Conservation (phyloP, 2,888 invertebrate species). For the Xylocampa areola region DNA sequence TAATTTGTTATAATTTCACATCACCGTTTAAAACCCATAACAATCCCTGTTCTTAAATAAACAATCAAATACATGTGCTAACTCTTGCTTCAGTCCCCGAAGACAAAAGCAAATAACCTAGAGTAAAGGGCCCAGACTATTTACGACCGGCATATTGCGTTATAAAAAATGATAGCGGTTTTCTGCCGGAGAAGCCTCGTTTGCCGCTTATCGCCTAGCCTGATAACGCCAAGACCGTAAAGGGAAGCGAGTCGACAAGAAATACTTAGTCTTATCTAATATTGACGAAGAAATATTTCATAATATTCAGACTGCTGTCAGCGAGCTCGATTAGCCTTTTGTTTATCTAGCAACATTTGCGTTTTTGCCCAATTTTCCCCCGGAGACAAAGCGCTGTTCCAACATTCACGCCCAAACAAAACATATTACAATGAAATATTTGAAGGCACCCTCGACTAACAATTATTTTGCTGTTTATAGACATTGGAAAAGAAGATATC, state of each 20-base stretch:
- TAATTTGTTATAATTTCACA: conserved; percentile 24
- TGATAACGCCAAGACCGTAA: conserved; percentile 76
- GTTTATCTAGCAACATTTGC: conserved; percentile 59
- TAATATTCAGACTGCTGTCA: conserved; percentile 64
- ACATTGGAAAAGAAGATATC: neutral
- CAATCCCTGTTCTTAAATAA: conserved; percentile 52
- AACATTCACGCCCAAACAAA: conserved; percentile 25
- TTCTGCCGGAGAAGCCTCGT: conserved; percentile 74
- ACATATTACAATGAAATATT: conserved; percentile 36
- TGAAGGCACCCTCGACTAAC: conserved; percentile 9
- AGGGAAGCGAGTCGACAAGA: conserved; percentile 75
- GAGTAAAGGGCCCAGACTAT: conserved; percentile 70
- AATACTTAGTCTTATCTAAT: conserved; percentile 76
- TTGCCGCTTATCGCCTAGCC: conserved; percentile 76
- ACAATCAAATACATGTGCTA: conserved; percentile 63
- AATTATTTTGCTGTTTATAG: neutral
- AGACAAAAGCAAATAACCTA: conserved; percentile 72
- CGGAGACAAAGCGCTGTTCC: conserved; percentile 36
- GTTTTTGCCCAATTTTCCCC: conserved; percentile 53
- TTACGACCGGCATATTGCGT: conserved; percentile 80
- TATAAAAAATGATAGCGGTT: conserved; percentile 82
- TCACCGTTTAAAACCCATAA: conserved; percentile 27
- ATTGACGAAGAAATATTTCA: conserved; percentile 74
- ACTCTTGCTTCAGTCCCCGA: conserved; percentile 54
- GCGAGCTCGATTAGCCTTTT: conserved; percentile 63